Conservation (phyloP, 2,113 vertebrate genomes). For the Gymnogyps californianus region DNA sequence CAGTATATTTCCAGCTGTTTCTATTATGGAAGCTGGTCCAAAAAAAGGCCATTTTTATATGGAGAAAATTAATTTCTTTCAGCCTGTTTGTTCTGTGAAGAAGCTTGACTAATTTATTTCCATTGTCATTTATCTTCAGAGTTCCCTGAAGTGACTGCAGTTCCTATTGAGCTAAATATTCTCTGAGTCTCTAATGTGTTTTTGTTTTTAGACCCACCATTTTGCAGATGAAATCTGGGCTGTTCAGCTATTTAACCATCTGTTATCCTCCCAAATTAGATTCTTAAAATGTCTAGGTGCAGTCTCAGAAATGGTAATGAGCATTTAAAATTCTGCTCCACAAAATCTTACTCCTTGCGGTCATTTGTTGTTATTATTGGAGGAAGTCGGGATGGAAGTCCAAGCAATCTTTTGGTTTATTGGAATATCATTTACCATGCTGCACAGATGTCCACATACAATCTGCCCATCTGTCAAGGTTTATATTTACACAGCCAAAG, state of each 20-base stretch:
- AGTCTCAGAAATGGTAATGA: neutral
- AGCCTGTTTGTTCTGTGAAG: neutral
- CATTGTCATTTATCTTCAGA: neutral
- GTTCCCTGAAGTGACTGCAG: neutral
- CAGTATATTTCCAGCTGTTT: neutral
- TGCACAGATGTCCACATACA: neutral
- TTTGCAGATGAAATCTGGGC: neutral
- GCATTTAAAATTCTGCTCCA: conserved; percentile 17
- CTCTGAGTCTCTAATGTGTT: neutral
- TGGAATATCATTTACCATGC: neutral
- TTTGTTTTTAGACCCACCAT: neutral
- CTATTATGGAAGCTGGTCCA: neutral
- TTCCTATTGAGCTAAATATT: neutral
- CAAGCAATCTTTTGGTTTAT: neutral
- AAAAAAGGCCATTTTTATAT: neutral
- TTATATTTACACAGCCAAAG: neutral
- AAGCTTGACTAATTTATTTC: neutral
- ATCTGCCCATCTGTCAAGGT: neutral
- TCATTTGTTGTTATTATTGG: neutral
- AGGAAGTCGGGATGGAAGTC: neutral
- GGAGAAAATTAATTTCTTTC: neutral
- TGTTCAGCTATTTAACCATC: neutral
- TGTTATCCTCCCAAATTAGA: neutral
- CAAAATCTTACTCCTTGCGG: neutral
- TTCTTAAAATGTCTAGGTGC: neutral